Conservation (phyloP, 2,888 invertebrate species). For the Lycocerus yunnanus region DNA sequence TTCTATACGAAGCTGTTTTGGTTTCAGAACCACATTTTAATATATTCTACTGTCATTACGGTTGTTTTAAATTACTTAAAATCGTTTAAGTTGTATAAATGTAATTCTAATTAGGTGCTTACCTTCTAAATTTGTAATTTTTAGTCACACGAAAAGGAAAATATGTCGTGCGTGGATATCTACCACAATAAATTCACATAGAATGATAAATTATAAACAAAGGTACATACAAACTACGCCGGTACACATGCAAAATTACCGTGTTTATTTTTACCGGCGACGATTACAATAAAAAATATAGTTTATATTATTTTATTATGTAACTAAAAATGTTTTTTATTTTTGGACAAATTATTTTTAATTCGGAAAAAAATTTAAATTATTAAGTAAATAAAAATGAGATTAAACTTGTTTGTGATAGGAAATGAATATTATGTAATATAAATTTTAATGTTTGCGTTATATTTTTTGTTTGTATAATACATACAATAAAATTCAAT, state of each 20-base stretch:
- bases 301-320: not conserved
- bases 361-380: not conserved
- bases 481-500: too few relatives aligned
- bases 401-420: too few relatives aligned
- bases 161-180: not conserved
- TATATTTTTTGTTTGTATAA: too few relatives aligned
- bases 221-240: not conserved
- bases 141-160: not conserved
- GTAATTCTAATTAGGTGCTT: not conserved
- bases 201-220: too few relatives aligned
- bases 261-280: not conserved
- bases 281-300: not conserved
- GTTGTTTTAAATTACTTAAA: not conserved
- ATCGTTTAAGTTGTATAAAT: not conserved
- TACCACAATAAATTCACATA: not conserved
- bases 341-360: not conserved
- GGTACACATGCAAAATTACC: not conserved
- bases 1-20: not conserved
- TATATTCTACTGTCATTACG: not conserved
- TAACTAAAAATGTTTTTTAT: not conserved
- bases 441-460: too few relatives aligned
- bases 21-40: not conserved
- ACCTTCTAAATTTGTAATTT: not conserved
- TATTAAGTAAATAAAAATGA: too few relatives aligned
- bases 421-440: too few relatives aligned